Conservation (phyloP, 2,888 invertebrate species). For the Leucophenga maculata region DNA sequence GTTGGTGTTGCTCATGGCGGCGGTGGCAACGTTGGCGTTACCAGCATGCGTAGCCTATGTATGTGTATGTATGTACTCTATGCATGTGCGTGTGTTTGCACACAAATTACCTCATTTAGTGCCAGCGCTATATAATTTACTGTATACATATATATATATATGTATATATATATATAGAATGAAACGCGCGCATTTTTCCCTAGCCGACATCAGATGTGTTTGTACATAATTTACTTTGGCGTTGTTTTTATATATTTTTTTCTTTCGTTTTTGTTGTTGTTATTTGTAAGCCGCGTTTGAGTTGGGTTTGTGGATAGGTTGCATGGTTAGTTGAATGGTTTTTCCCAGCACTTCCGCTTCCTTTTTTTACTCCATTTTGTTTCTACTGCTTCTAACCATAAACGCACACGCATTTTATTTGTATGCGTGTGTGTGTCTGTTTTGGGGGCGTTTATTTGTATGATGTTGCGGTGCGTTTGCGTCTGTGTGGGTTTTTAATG, state of each 20-base stretch:
- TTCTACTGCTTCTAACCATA: constrained; percentile 6
- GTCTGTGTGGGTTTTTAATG: constrained; percentile 28
- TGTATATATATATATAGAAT: no score
- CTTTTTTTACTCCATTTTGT: constrained; percentile 13
- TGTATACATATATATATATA: no score
- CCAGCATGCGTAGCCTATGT: constrained; percentile 37
- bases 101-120: constrained; percentile 68
- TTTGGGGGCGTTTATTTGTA: neutral
- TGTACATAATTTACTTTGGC: constrained; percentile 63
- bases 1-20: constrained; percentile 33
- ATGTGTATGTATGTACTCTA: constrained; percentile 34
- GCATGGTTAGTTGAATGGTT: constrained; percentile 15
- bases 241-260: constrained; percentile 39
- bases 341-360: neutral
- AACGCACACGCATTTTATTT: neutral
- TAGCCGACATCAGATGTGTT: constrained; percentile 22
- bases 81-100: constrained; percentile 33
- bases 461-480: neutral
- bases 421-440: constrained; percentile 12
- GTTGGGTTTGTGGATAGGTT: neutral
- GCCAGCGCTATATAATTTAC: constrained; percentile 65
- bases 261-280: constrained; percentile 42
- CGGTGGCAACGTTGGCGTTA: constrained; percentile 39
- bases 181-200: constrained; percentile 40
- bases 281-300: constrained; percentile 13